phyloP scores from a whole-genome alignment of 2,113 vertebrate genomes.

The Vombatus ursinus region DNA sequence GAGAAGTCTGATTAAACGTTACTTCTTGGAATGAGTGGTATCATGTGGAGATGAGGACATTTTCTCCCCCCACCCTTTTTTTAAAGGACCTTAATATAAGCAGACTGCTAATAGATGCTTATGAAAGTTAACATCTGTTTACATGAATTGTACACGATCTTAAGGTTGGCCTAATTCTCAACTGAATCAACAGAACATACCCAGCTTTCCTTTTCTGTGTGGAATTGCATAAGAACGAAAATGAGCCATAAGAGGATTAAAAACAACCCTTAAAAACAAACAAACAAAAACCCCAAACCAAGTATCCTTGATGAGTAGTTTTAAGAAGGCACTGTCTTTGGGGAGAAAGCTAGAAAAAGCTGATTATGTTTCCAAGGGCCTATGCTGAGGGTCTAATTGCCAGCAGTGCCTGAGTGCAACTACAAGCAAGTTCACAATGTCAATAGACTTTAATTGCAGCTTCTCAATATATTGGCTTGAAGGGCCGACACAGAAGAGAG shows the following conservation, averaged over 20 bases:
- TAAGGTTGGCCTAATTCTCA: not conserved
- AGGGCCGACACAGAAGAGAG: constrained; percentile 68
- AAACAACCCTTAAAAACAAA: constrained; percentile 49
- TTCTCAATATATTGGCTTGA: constrained; percentile 69
- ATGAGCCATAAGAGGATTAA: constrained; percentile 38
- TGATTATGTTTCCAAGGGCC: constrained; percentile 73
- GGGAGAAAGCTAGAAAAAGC: constrained; percentile 47
- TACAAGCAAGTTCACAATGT: constrained; percentile 69
- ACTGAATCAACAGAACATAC: constrained; percentile 54
- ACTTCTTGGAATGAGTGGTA: constrained; percentile 50
- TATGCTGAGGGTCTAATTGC: constrained; percentile 65
- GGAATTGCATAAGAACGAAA: constrained; percentile 59
- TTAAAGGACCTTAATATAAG: constrained; percentile 6
- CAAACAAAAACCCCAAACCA: not conserved
- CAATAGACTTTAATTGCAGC: constrained; percentile 80
- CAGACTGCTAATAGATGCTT: not conserved
- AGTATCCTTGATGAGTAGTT: constrained; percentile 16
- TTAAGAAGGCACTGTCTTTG: constrained; percentile 13
- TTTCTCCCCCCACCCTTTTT: not conserved
- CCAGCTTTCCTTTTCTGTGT: constrained; percentile 48
- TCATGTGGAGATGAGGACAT: constrained; percentile 48
- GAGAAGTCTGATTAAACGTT: not conserved
- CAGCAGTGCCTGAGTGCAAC: constrained; percentile 59
- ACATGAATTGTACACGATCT: constrained; percentile 30
- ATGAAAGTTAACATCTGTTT: constrained; percentile 49